Evolutionary conservation across 2,888 invertebrate species (phyloP).

Genomic region (Cancer borealis): DNA sequence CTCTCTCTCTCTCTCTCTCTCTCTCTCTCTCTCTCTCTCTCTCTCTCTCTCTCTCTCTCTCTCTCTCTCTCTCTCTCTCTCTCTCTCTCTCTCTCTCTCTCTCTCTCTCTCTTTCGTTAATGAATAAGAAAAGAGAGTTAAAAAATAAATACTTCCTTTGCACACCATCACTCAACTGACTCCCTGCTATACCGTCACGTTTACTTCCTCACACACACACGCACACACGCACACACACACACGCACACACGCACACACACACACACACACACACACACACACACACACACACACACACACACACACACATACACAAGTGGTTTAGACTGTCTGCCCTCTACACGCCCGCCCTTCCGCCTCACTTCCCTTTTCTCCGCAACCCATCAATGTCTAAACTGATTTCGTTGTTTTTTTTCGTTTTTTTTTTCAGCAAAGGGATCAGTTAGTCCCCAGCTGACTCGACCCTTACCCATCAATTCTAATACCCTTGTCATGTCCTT

Average conservation of each 20-base stretch:
- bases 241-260: neutral
- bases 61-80: neutral
- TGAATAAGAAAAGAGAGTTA: too few species aligned
- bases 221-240: neutral
- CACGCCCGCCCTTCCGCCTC: too few species aligned
- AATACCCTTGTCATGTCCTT: neutral
- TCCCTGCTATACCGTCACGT: too few species aligned
- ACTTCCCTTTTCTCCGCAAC: too few species aligned
- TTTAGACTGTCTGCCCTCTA: neutral
- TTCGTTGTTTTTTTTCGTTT: too few species aligned
- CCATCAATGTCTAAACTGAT: too few species aligned
- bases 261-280: neutral
- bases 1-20: neutral
- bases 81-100: constrained; percentile 35
- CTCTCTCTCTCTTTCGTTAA: neutral
- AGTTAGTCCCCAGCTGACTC: too few species aligned
- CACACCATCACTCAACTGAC: too few species aligned
- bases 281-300: constrained; percentile 11
- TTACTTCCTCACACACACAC: neutral
- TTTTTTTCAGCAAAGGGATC: too few species aligned
- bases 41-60: constrained; percentile 25
- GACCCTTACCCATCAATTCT: too few species aligned
- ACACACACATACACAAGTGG: neutral
- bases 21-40: neutral
- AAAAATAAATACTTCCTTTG: too few species aligned